Conservation (phyloP, 2,113 vertebrate species). For the Leptodactylus fuscus region DNA sequence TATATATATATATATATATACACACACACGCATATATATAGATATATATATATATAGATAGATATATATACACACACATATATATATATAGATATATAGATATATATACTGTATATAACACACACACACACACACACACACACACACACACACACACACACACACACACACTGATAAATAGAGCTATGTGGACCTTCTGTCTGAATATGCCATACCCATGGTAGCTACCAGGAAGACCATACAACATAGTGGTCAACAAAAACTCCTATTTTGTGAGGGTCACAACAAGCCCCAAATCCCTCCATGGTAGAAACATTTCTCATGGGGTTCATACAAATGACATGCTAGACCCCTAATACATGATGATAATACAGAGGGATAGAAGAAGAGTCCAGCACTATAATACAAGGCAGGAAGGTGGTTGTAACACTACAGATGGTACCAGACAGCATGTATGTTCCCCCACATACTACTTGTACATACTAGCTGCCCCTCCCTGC, state of each 20-base stretch:
- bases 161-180: too few species aligned
- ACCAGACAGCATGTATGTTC: slow-evolving; percentile 17
- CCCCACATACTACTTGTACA: slow-evolving; percentile 18
- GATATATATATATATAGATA: too few species aligned
- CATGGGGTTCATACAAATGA: neutral
- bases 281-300: too few species aligned
- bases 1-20: too few species aligned
- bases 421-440: neutral
- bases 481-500: neutral
- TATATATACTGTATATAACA: too few species aligned
- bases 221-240: neutral
- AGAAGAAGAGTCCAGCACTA: neutral
- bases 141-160: too few species aligned
- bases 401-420: slow-evolving; percentile 38
- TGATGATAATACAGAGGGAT: neutral
- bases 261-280: neutral
- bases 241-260: neutral
- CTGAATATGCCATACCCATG: neutral
- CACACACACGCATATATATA: too few species aligned
- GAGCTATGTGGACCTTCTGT: neutral
- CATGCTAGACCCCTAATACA: neutral
- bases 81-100: too few species aligned
- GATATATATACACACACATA: too few species aligned
- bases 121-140: too few species aligned
- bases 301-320: neutral